Evolutionary conservation across 2,888 invertebrate genomes (phyloP), one percentile per base, ranked within the genome.

Genomic region (Dryobotodes eremita): DNA sequence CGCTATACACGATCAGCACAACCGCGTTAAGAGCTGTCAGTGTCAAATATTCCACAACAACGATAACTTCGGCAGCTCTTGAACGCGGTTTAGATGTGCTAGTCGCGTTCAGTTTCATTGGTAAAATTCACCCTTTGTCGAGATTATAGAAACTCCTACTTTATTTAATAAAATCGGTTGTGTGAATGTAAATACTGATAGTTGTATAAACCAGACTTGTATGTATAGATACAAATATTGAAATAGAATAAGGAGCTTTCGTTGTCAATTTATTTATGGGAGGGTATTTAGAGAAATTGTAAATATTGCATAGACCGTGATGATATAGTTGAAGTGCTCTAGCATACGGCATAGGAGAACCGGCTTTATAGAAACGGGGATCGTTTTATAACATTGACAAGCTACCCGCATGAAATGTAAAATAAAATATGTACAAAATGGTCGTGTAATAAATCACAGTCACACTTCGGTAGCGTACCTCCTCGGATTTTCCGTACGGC

Each of bases 151-250:
- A 80, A 88, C 89, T 91, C 88, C 85, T 92, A 92, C 92, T 93
- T 93, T 90, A 90, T 92, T 90, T 85, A 85, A 88, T 82, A 91
- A 93, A 93, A 88, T 94, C 89, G 96, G 95, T 96, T 96, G 96
- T 95, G 96, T 95, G 92, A 90, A 86, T 95, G 95, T 96, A 96
- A 93, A 95, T 95, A 95, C 82, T 85, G 72, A 86, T 93, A 93
- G 90, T 79, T 92, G 84, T 91, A 91, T 88, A 89, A 89, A 90
- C 80, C 84, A 87, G 88, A 87, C 89, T 87, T 91, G 88, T 92
- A 90, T 90, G 92, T 91, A 90, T 91, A 91, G 84, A 89, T 72
- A 83, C 89, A 91, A 85, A 89, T 89, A 88, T 86, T 83, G 89
- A 91, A 81, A n/a, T 82, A 76, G 85, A 82, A 73, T 87, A 90